Conservation (phyloP, 2,888 invertebrate genomes). For the Sphinx pinastri region DNA sequence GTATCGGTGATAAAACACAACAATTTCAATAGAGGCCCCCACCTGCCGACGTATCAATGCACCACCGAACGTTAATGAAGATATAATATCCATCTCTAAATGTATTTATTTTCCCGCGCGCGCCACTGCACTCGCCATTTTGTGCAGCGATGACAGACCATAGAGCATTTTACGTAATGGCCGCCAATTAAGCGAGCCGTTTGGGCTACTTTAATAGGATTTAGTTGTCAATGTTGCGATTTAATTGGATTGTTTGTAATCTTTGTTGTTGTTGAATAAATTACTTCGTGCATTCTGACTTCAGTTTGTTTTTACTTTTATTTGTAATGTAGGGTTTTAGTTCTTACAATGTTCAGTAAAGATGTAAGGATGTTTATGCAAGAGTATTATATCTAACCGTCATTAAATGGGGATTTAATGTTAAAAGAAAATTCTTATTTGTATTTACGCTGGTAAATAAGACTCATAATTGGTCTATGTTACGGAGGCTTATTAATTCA, state of each 20-base stretch:
- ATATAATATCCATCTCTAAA: slow-evolving; percentile 80
- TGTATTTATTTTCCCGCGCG: slow-evolving; percentile 76
- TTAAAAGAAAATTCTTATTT: neutral
- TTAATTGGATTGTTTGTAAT: slow-evolving; percentile 80
- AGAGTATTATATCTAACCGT: neutral
- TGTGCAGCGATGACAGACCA: slow-evolving; percentile 73
- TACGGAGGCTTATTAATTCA: too few relatives aligned
- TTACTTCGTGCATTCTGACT: slow-evolving; percentile 7
- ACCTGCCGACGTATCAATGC: slow-evolving; percentile 81
- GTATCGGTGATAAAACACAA: slow-evolving; percentile 76
- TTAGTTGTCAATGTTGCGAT: slow-evolving; percentile 78
- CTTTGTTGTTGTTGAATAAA: slow-evolving; percentile 58
- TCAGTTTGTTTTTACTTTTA: slow-evolving; percentile 11
- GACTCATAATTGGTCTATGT: too few relatives aligned
- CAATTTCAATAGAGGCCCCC: slow-evolving; percentile 73
- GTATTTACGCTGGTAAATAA: neutral
- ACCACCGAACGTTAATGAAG: slow-evolving; percentile 78
- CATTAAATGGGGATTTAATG: neutral
- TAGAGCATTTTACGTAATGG: slow-evolving; percentile 75
- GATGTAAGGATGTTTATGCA: neutral
- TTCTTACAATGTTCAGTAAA: neutral
- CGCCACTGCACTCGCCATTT: slow-evolving; percentile 65
- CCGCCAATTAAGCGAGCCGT: slow-evolving; percentile 74
- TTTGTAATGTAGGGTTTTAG: slow-evolving; percentile 6
- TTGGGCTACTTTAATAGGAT: slow-evolving; percentile 74